Conservation (phyloP, 2,888 invertebrate species). For the Pristionchus mayeri region DNA sequence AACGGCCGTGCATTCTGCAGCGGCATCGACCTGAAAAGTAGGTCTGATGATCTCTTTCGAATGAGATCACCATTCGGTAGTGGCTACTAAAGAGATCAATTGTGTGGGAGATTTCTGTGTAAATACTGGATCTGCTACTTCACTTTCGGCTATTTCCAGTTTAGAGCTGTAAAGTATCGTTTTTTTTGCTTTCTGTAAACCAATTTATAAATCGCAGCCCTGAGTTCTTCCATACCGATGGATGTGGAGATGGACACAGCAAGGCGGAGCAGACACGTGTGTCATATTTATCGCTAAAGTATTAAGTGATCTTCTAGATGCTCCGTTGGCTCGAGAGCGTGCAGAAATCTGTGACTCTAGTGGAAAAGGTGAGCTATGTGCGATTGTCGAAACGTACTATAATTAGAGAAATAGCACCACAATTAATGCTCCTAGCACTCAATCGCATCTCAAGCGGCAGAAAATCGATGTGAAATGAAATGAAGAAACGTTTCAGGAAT, state of each 20-base stretch:
- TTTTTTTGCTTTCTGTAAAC: background rate
- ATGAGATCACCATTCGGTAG: no score
- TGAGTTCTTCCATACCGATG: background rate
- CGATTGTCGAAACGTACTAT: no score
- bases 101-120: no score
- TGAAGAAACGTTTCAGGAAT: no score
- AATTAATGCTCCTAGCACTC: no score
- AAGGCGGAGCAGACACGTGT: conserved; percentile 50
- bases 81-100: no score
- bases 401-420: no score
- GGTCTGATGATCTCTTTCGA: no score
- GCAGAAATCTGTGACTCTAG: conserved; percentile 86
- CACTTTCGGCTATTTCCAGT: background rate
- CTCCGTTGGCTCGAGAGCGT: conserved; percentile 81
- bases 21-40: conserved; percentile 84
- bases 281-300: background rate
- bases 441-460: no score
- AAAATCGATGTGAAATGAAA: no score
- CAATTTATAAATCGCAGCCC: conserved; percentile 4
- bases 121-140: background rate
- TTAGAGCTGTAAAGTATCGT: no score
- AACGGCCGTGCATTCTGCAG: conserved; percentile 89
- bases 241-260: conserved; percentile 56
- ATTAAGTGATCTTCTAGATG: background rate
- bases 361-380: conserved; percentile 81